phyloP scores from a whole-genome alignment of 2,113 vertebrate genomes.

The Peucedramus taeniatus region DNA sequence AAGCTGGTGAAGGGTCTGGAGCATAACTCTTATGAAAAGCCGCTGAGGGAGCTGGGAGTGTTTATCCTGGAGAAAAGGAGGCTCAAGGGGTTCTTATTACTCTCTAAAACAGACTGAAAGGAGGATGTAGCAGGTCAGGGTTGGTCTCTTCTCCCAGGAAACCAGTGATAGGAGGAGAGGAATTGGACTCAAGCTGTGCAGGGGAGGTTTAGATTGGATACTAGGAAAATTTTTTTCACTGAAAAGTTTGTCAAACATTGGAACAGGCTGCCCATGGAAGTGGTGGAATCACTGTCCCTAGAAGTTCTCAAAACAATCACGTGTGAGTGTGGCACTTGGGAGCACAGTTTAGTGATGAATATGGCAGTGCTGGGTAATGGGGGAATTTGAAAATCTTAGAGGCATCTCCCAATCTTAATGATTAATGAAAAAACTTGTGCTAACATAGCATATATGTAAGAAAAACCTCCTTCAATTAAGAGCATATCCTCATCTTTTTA shows the following conservation, averaged over 20 bases:
- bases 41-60: not conserved
- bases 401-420: not conserved
- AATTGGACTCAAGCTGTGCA: not conserved
- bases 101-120: not conserved
- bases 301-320: not conserved
- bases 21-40: not conserved
- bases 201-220: not conserved
- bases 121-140: too few relatives aligned
- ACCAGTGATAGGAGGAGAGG: not conserved
- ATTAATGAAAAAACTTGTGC: not conserved
- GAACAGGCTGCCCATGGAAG: not conserved
- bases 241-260: not conserved
- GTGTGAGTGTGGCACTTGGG: too few relatives aligned
- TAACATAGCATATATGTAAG: not conserved
- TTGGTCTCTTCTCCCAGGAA: not conserved
- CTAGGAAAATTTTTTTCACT: not conserved
- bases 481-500: not conserved
- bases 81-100: too few relatives aligned
- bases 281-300: too few relatives aligned
- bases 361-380: fast-evolving
- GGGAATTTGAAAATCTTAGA: fast-evolving
- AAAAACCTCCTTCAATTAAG: not conserved
- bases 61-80: not conserved
- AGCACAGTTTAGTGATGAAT: too few relatives aligned
- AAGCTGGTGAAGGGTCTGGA: not conserved